A percentile compares a stretch with the other conserved stretches of the same genome.
Evolutionary conservation across 2,888 invertebrate genomes (phyloP).

Genomic region (Elysia crispata): DNA sequence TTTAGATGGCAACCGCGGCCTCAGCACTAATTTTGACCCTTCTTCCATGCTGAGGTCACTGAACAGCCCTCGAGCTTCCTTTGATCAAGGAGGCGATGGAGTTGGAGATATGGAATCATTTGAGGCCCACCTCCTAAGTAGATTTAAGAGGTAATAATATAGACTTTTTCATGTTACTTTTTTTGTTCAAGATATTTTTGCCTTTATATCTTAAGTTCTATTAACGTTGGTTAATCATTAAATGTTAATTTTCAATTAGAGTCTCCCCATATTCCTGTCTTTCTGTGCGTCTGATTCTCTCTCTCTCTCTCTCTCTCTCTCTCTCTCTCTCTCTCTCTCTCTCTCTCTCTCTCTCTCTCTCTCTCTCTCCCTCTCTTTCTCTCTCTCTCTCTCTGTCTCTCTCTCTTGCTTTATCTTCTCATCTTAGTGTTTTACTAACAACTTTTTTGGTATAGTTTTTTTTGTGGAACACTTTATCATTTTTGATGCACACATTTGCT

Average conservation of each 20-base stretch:
- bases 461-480: no score
- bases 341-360: background rate
- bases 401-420: background rate
- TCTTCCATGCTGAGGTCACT: background rate
- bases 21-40: constrained; percentile 4
- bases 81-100: background rate
- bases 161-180: no score
- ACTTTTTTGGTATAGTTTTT: no score
- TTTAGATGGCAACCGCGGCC: constrained; percentile 53
- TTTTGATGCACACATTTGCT: no score
- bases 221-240: no score
- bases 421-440: no score
- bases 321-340: background rate
- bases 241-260: no score
- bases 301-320: background rate
- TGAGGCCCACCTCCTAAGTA: no score
- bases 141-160: no score
- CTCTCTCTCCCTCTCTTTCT: background rate
- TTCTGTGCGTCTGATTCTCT: constrained; percentile 6
- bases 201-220: no score
- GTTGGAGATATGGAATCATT: background rate
- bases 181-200: background rate
- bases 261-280: background rate
- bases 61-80: background rate
- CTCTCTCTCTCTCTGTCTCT: background rate